phyloP scores from a whole-genome alignment of 2,888 invertebrate species.

The Oasisia sp. region DNA sequence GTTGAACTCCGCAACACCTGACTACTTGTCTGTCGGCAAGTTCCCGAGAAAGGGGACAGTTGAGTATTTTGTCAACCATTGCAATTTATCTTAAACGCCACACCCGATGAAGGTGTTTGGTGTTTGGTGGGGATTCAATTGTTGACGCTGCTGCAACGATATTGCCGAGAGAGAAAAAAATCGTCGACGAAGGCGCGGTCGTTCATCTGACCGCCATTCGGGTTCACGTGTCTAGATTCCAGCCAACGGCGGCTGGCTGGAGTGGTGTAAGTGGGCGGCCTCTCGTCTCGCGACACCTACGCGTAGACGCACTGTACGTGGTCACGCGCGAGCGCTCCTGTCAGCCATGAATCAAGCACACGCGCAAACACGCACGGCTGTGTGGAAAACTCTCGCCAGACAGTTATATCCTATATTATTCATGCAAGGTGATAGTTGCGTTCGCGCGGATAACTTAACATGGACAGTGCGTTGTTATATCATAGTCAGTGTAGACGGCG shows the following conservation, averaged over 20 bases:
- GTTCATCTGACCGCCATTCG: background rate
- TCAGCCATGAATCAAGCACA: background rate
- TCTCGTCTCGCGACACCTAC: background rate
- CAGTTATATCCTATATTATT: background rate
- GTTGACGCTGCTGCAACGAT: background rate
- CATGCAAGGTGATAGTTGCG: background rate
- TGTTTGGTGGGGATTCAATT: background rate
- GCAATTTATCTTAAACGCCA: background rate
- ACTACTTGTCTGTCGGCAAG: background rate
- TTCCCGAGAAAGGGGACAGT: background rate
- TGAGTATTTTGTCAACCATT: background rate
- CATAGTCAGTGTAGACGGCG: background rate
- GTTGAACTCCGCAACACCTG: background rate
- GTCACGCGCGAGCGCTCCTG: background rate
- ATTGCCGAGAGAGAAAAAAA: background rate
- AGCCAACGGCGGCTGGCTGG: too few species aligned
- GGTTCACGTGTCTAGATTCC: background rate
- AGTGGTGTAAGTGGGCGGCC: background rate
- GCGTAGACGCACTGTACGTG: background rate
- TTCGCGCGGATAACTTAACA: constrained; percentile 1
- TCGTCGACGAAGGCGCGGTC: background rate
- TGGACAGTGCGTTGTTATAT: background rate
- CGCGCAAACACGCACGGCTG: background rate
- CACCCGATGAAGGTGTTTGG: background rate
- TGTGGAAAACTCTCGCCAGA: background rate